A percentile compares a stretch with the other conserved stretches of the same genome.
phyloP scores from a whole-genome alignment of 2,113 vertebrate genomes.

The Ammospiza caudacuta region DNA sequence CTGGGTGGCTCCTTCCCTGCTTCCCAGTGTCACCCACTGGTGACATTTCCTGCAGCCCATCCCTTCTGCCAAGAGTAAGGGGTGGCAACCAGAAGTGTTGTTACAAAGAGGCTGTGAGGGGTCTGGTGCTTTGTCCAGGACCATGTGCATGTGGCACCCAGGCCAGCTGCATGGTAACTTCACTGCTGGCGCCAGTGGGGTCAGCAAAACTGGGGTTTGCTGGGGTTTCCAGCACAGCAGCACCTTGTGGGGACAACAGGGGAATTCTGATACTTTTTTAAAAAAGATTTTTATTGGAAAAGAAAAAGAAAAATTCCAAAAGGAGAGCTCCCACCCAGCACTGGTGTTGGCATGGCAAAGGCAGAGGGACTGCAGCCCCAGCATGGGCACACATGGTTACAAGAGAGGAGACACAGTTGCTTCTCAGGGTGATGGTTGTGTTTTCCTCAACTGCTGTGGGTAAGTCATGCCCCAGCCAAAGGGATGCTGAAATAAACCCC shows the following conservation, averaged over 20 bases:
- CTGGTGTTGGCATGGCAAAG: background rate
- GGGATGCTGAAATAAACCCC: background rate
- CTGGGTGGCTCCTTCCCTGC: rapidly evolving
- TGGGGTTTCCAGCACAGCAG: background rate
- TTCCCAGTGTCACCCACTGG: background rate
- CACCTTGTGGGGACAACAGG: rapidly evolving
- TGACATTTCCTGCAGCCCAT: background rate
- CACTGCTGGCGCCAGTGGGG: background rate
- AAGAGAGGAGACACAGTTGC: background rate
- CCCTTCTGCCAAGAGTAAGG: background rate
- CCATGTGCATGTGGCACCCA: background rate
- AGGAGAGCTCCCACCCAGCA: slow-evolving; percentile 32
- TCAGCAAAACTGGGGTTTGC: background rate
- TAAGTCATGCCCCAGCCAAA: background rate
- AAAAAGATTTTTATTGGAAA: slow-evolving; percentile 70
- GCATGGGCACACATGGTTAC: background rate
- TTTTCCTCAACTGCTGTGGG: background rate
- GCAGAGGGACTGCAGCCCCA: background rate
- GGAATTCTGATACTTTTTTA: background rate
- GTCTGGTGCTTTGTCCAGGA: background rate
- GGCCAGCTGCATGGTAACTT: background rate
- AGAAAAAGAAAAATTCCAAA: slow-evolving; percentile 41
- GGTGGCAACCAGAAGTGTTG: rapidly evolving
- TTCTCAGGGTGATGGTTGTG: background rate
- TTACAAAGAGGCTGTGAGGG: background rate